Conservation (phyloP, 2,888 invertebrate genomes). For the Desoria tigrina region DNA sequence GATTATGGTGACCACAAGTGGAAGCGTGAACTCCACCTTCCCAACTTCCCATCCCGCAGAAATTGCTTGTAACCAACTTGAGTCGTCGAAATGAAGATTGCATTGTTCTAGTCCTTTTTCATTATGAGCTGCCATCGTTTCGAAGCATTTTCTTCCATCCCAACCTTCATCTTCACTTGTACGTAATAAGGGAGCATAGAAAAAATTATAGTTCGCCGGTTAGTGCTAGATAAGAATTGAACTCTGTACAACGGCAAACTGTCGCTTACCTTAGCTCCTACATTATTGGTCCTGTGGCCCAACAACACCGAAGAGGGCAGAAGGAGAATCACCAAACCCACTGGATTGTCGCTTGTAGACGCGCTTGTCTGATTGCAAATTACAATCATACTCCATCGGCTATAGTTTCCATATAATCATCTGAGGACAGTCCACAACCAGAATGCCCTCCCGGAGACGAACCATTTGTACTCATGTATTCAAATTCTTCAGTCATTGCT, state of each 20-base stretch:
- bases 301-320: slow-evolving; percentile 84
- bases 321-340: slow-evolving; percentile 85
- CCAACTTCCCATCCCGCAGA: slow-evolving; percentile 85
- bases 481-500: slow-evolving; percentile 60
- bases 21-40: slow-evolving; percentile 86
- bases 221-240: no score
- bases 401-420: slow-evolving; percentile 56
- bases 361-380: slow-evolving; percentile 90
- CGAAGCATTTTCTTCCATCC: slow-evolving; percentile 58
- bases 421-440: slow-evolving; percentile 42
- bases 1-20: slow-evolving; percentile 95
- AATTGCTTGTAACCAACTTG: slow-evolving; percentile 76
- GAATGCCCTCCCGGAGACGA: slow-evolving; percentile 14
- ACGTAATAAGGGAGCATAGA: slow-evolving; percentile 60
- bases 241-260: no score
- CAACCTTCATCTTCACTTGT: slow-evolving; percentile 68
- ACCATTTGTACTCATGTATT: slow-evolving; percentile 60
- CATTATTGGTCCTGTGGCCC: slow-evolving; percentile 65
- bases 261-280: slow-evolving; percentile 28
- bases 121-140: slow-evolving; percentile 73
- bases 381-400: slow-evolving; percentile 82
- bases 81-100: slow-evolving; percentile 72
- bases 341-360: slow-evolving; percentile 77
- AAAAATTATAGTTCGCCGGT: no score
- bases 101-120: slow-evolving; percentile 75